Evolutionary conservation across 2,797 vertebrate genomes (phyloP), one percentile per base, ranked within the genome.

Genomic region (Chelon labrosus): DNA sequence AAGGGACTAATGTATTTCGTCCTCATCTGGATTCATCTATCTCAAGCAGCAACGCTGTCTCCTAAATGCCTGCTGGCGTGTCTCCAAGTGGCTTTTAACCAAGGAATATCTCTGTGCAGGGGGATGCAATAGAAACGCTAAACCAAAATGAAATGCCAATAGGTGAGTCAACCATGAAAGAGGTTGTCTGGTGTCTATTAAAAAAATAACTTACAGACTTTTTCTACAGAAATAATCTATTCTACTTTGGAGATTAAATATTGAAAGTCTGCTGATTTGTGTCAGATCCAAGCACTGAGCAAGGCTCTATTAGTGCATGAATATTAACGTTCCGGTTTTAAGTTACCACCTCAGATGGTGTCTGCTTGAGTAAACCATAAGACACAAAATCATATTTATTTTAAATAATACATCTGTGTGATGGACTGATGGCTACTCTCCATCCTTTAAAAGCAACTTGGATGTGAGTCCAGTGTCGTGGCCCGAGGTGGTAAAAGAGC

Each of bases 61-160:
- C 55, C 53, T 84, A 75, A 88, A 84, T 72, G 70, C 61, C 50
- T 38, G 38, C 65, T 86, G 86, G 84, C 80, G 53, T 13, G 17
- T 25, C 49, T 83, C 80, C 83, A 83, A 81, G 65, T 67, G 61
- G 75, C 80, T 88, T 83, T 87, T 87, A 85, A 85, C 66, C 65
- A 66, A 73, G 22, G 70, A 73, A 69, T 70, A 66, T 70, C 49
- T 77, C 53, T 22, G 16, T 56, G 44, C 63, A 52, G 70, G n/a
- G 47, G 22, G 74, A 62, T 58, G 68, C 63, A 76, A 67, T 81
- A 78, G 70, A 85, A 84, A 86, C 74, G 60, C 68, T 76, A 82
- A 89, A 73, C 73, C 54, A 83, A 70, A 78, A 73, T 66, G 42
- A 76, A 88, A 87, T 72, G 68, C 61, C 74, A 82, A 68, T 31